Conservation (phyloP, 2,797 vertebrate species). For the Halcyon smyrnensis region DNA sequence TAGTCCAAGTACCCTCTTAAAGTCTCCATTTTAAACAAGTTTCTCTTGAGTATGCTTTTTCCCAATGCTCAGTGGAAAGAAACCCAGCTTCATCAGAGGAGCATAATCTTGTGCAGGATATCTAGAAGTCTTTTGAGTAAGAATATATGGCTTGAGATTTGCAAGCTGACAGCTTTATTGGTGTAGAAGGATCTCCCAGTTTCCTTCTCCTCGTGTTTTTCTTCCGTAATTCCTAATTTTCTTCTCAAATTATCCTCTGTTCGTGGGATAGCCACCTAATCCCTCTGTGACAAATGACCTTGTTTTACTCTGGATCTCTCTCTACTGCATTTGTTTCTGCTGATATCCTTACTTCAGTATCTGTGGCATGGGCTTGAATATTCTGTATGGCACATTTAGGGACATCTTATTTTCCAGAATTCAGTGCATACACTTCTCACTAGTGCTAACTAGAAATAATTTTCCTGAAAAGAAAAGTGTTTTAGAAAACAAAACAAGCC, state of each 20-base stretch:
- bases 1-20: neutral
- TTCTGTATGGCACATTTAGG: neutral
- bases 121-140: neutral
- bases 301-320: neutral
- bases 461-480: neutral
- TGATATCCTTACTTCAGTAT: neutral
- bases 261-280: neutral
- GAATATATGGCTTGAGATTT: neutral
- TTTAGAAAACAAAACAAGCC: neutral
- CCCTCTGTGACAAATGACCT: neutral
- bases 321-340: neutral
- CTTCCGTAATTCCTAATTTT: neutral
- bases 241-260: neutral
- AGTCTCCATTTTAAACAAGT: neutral
- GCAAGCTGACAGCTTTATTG: neutral
- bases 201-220: neutral
- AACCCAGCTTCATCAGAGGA: neutral
- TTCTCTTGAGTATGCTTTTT: neutral
- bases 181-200: neutral
- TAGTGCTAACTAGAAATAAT: neutral
- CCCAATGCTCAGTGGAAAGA: neutral
- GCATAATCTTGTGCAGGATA: neutral
- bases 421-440: neutral
- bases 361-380: neutral
- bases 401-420: neutral